A percentile compares a stretch with the other conserved stretches of the same genome.
Conservation (phyloP, 2,797 vertebrate genomes). For the Phylloscopus collybita region DNA sequence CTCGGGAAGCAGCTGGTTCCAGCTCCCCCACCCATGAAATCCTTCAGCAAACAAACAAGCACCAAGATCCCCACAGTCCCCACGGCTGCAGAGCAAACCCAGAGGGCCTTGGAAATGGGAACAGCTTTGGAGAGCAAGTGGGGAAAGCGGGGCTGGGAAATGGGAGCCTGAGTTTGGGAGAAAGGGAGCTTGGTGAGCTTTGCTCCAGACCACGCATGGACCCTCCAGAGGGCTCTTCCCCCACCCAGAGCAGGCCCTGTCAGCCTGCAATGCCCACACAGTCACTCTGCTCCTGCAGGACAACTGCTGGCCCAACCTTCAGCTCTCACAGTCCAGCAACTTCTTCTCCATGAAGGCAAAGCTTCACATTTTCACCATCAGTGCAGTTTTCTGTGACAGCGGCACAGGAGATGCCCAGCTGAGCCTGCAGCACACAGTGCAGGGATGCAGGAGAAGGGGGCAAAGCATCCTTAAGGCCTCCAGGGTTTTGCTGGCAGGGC, state of each 20-base stretch:
- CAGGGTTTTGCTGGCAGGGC: conserved; percentile 49
- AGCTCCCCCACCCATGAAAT: not conserved
- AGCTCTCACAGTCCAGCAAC: not conserved
- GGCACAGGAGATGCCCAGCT: not conserved
- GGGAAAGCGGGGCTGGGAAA: conserved; percentile 32
- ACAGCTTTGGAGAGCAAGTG: conserved; percentile 32
- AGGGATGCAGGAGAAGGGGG: not conserved
- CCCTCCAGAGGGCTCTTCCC: not conserved
- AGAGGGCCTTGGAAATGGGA: not conserved
- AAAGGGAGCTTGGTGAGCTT: not conserved
- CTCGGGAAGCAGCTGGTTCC: not conserved
- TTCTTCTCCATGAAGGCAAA: conserved; percentile 22
- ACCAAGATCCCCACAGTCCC: conserved; percentile 16
- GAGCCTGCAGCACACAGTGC: conserved; percentile 26
- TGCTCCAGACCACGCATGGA: not conserved
- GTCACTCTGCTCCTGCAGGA: conserved; percentile 44
- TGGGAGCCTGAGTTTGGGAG: not conserved
- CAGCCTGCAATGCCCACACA: not conserved
- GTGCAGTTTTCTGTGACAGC: conserved; percentile 16
- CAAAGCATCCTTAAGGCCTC: conserved; percentile 71
- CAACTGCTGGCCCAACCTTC: not conserved
- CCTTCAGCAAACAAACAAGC: not conserved
- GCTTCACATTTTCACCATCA: conserved; percentile 3
- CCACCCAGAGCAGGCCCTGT: not conserved
- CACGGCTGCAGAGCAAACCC: conserved; percentile 26